These are phyloP conservation scores for Enteromius afrohamiltoni DNA, from an alignment of 2,797 vertebrate genomes.

Conservation along the genomic window DNA sequence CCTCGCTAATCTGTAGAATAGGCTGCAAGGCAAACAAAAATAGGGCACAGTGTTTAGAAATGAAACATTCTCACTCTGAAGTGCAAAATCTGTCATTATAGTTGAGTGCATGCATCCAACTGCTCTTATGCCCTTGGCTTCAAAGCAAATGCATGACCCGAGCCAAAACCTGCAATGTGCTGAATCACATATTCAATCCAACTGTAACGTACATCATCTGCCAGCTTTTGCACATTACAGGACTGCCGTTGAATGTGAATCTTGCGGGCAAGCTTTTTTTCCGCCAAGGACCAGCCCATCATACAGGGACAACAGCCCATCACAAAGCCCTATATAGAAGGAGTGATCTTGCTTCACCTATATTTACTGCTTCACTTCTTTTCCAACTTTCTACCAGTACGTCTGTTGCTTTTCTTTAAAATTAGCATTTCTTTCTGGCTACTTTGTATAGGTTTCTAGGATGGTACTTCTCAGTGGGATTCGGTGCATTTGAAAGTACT, in stretches of 20 bases:
- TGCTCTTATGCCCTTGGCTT: constrained; percentile 21
- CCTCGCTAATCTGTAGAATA: neutral
- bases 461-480: no score
- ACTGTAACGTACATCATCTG: neutral
- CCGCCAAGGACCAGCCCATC: no score
- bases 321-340: no score
- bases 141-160: neutral
- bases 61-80: constrained; percentile 14
- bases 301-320: no score
- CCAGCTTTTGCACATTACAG: neutral
- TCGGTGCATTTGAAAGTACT: no score
- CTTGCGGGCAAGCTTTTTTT: neutral
- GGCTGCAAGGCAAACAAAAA: constrained; percentile 6
- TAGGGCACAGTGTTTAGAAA: constrained; percentile 1
- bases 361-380: no score
- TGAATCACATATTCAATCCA: constrained; percentile 20
- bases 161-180: constrained; percentile 8
- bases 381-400: no score
- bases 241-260: neutral
- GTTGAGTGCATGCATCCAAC: neutral
- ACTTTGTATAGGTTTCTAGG: no score
- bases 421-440: no score
- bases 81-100: constrained; percentile 19
- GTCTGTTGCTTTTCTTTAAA: no score
- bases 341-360: no score